Percentiles rank a stretch among this genome's conserved stretches.
phyloP scores from a whole-genome alignment of 2,888 invertebrate genomes.

The Nematopogon swammerdamellus region DNA sequence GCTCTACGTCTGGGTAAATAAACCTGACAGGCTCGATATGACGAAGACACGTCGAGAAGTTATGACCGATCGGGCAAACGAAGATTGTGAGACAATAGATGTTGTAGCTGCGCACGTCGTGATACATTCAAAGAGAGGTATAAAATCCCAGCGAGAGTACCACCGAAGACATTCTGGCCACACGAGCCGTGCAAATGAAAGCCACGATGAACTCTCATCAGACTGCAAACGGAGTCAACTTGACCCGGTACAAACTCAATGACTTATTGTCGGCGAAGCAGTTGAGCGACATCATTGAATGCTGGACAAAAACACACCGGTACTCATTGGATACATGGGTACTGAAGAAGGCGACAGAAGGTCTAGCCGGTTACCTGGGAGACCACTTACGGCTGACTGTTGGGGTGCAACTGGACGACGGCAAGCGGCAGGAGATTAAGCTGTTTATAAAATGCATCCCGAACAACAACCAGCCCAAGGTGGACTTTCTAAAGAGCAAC shows the following conservation, averaged over 20 bases:
- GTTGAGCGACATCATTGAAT: not conserved
- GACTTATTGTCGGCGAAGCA: not conserved
- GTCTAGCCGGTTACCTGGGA: constrained; percentile 33
- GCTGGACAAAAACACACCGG: not conserved
- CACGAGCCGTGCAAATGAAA: too few species aligned
- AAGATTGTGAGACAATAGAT: too few species aligned
- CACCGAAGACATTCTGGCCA: too few species aligned
- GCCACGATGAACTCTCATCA: not conserved
- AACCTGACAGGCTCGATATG: too few species aligned
- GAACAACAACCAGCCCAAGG: constrained; percentile 25
- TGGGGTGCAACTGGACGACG: constrained; percentile 15
- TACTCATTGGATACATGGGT: not conserved
- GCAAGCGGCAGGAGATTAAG: constrained; percentile 7
- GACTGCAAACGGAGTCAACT: not conserved
- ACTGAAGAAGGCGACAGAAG: constrained; percentile 22
- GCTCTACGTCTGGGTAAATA: too few species aligned
- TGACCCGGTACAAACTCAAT: not conserved
- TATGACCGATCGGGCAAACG: too few species aligned
- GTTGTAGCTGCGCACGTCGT: too few species aligned
- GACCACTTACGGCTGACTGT: constrained; percentile 28
- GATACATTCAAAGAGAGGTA: too few species aligned
- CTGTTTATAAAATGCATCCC: constrained; percentile 36
- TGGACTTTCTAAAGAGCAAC: constrained; percentile 24
- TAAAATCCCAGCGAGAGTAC: too few species aligned
- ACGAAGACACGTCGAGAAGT: too few species aligned